Percentiles rank a stretch among this genome's conserved stretches.
phyloP scores from a whole-genome alignment of 1,140 invertebrate species.

The Drosophila watanabei region DNA sequence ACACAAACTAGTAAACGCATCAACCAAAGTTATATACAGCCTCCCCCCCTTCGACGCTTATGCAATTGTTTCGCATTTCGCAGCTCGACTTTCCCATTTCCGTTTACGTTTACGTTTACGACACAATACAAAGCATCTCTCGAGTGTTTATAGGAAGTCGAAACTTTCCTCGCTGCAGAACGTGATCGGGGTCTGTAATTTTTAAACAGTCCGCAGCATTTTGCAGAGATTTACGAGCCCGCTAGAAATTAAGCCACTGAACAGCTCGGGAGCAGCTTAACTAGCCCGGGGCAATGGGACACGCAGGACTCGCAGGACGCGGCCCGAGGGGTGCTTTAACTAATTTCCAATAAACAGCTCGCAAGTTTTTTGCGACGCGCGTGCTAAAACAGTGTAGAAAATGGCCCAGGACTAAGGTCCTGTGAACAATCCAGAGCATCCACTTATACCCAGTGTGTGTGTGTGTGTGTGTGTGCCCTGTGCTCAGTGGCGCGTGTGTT shows the following conservation, averaged over 20 bases:
- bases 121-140: slow-evolving; percentile 53
- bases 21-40: slow-evolving; percentile 16
- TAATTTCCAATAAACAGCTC: slow-evolving; percentile 77
- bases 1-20: slow-evolving; percentile 34
- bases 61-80: slow-evolving; percentile 50
- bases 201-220: slow-evolving; percentile 47
- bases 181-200: slow-evolving; percentile 68
- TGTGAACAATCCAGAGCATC: not conserved
- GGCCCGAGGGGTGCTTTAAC: slow-evolving; percentile 57
- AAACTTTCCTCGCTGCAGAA: slow-evolving; percentile 55
- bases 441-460: slow-evolving; percentile 52
- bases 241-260: slow-evolving; percentile 68
- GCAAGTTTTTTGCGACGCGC: slow-evolving; percentile 64
- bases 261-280: slow-evolving; percentile 45
- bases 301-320: not conserved
- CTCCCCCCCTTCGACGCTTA: not conserved
- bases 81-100: slow-evolving; percentile 18
- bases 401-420: slow-evolving; percentile 32
- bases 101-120: slow-evolving; percentile 39
- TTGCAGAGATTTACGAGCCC: slow-evolving; percentile 71
- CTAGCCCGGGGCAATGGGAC: slow-evolving; percentile 25
- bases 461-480: slow-evolving; percentile 18
- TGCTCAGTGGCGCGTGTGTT: slow-evolving; percentile 76
- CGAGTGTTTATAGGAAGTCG: slow-evolving; percentile 63
- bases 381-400: slow-evolving; percentile 58